These are phyloP conservation scores for Microchrysa polita DNA, from an alignment of 2,888 invertebrate genomes.

Conservation along the genomic window DNA sequence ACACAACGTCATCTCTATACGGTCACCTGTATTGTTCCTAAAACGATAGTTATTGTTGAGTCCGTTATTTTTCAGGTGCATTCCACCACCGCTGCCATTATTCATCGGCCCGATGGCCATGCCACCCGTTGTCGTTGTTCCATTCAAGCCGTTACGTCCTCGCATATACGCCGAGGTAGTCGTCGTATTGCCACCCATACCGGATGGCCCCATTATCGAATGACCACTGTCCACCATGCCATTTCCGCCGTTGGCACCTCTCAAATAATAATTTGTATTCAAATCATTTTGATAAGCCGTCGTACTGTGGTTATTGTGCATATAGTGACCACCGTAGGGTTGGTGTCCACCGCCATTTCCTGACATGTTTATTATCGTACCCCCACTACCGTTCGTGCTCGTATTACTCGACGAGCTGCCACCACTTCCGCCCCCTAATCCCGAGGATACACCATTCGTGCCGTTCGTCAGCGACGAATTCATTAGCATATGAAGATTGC, in stretches of 20 bases:
- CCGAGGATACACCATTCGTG: conserved; percentile 10
- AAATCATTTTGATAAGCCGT: conserved; percentile 51
- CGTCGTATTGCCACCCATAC: not conserved
- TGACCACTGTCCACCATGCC: conserved; percentile 29
- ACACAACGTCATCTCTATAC: not conserved
- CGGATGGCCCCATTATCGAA: conserved; percentile 13
- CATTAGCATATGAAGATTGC: conserved; percentile 48
- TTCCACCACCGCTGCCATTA: conserved; percentile 52
- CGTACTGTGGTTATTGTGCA: conserved; percentile 49
- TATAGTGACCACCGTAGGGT: conserved; percentile 50
- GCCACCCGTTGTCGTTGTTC: conserved; percentile 49
- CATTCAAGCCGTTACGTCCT: conserved; percentile 45
- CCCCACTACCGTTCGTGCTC: conserved; percentile 20
- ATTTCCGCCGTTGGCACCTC: conserved; percentile 44
- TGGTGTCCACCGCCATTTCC: conserved; percentile 28
- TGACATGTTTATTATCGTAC: conserved; percentile 39
- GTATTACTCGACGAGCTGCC: conserved; percentile 24
- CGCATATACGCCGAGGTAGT: conserved; percentile 21
- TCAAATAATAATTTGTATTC: conserved; percentile 51
- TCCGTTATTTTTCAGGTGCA: conserved; percentile 58
- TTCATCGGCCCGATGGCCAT: conserved; percentile 47
- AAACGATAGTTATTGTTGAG: conserved; percentile 64
- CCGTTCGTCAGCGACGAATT: conserved; percentile 47
- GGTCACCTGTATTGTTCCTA: conserved; percentile 58
- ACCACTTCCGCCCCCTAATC: conserved; percentile 15